Evolutionary conservation across 2,888 invertebrate genomes (phyloP).

Genomic region (Autographa gamma): DNA sequence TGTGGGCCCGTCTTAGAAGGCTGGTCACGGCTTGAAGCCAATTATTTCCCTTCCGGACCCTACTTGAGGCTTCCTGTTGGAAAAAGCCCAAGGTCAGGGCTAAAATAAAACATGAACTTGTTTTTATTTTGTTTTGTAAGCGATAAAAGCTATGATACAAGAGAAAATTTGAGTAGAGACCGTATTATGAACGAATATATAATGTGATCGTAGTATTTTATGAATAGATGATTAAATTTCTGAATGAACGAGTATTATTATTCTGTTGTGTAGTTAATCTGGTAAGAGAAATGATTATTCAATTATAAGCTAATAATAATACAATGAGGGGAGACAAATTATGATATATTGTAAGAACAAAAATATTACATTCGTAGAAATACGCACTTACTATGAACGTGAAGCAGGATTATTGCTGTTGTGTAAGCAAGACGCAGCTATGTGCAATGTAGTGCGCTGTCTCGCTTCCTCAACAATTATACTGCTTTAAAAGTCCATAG

Average conservation of each 20-base stretch:
- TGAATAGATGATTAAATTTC: not conserved
- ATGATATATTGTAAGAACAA: no score
- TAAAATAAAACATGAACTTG: not conserved
- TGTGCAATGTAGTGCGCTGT: no score
- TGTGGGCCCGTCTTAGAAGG: not conserved
- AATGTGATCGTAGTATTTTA: not conserved
- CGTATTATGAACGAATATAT: no score
- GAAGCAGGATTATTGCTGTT: no score
- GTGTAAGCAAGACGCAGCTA: no score
- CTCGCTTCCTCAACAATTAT: no score
- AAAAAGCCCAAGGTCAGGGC: not conserved
- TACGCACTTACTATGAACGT: no score
- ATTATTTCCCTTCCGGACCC: conserved; percentile 2
- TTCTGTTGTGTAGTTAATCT: not conserved
- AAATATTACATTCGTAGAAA: no score
- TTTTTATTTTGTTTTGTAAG: no score
- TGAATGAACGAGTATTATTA: not conserved
- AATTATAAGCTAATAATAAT: not conserved
- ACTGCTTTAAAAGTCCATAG: no score
- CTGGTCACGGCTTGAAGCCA: not conserved
- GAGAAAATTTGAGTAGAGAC: no score
- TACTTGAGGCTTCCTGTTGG: not conserved
- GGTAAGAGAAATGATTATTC: not conserved
- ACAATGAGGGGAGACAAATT: not conserved
- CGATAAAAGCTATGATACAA: no score